Conservation (phyloP, 1,140 invertebrate species). For the Heliconius congener region DNA sequence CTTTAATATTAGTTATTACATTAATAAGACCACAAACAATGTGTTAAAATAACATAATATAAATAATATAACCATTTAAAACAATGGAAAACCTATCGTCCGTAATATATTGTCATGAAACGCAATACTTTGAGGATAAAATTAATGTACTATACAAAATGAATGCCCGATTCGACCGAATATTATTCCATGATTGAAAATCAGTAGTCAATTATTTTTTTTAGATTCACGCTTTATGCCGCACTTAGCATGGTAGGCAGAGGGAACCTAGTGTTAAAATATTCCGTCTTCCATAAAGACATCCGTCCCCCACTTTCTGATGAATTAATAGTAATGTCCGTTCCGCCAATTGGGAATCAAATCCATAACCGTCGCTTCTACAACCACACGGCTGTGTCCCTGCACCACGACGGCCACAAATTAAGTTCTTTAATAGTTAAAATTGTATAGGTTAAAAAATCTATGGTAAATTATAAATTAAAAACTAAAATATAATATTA, state of each 20-base stretch:
- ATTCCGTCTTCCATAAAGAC: neutral
- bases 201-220: neutral
- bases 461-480: too few species aligned
- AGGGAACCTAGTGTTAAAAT: neutral
- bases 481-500: too few species aligned
- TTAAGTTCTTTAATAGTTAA: too few species aligned
- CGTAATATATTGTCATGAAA: slow-evolving; percentile 1
- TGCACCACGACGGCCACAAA: too few species aligned
- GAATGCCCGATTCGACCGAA: neutral
- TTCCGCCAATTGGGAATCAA: too few species aligned
- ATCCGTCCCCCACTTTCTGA: too few species aligned
- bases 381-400: too few species aligned
- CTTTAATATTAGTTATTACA: too few species aligned
- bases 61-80: neutral
- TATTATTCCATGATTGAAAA: neutral
- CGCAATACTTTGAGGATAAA: neutral
- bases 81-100: neutral
- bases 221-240: neutral
- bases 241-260: neutral
- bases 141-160: slow-evolving; percentile 3
- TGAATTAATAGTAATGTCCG: too few species aligned
- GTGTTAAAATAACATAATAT: neutral
- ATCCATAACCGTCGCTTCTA: too few species aligned
- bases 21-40: too few species aligned
- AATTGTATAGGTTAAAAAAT: too few species aligned